These are phyloP conservation scores for Puntigrus tetrazona DNA, from an alignment of 2,113 vertebrate species.

Conservation along the genomic window DNA sequence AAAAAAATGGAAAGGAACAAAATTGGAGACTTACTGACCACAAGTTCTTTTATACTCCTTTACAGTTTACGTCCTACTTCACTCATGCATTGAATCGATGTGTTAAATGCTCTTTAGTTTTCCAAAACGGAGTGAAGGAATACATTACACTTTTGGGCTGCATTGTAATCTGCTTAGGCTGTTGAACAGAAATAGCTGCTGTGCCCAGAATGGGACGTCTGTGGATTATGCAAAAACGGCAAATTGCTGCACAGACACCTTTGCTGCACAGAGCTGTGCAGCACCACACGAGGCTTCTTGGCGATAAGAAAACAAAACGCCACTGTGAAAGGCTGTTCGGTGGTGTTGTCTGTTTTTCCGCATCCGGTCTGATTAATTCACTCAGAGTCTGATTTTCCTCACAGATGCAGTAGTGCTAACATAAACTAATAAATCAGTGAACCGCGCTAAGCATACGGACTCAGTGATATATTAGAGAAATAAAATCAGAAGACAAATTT, in stretches of 20 bases:
- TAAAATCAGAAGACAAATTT: neutral
- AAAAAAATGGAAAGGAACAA: no score
- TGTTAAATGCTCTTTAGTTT: neutral
- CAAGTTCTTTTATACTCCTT: neutral
- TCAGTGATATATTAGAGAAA: neutral
- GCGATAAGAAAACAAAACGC: constrained; percentile 13
- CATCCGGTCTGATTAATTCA: neutral
- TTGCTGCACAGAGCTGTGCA: neutral
- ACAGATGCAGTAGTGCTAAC: neutral
- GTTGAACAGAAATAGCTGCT: constrained; percentile 27
- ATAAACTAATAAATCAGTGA: neutral
- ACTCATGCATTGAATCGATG: neutral
- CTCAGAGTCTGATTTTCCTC: neutral
- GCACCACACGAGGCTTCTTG: neutral
- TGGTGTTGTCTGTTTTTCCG: neutral
- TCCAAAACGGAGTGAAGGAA: constrained; percentile 5
- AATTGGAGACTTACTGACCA: no score
- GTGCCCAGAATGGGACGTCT: constrained; percentile 8
- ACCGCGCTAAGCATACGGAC: neutral
- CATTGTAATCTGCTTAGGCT: constrained; percentile 21
- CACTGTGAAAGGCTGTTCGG: neutral
- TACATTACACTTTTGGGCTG: constrained; percentile 11
- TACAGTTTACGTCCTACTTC: no score
- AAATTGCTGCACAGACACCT: constrained; percentile 26
- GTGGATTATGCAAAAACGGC: constrained; percentile 33